Evolutionary conservation across 2,888 invertebrate genomes (phyloP).

Genomic region (Clepsis dumicolana): DNA sequence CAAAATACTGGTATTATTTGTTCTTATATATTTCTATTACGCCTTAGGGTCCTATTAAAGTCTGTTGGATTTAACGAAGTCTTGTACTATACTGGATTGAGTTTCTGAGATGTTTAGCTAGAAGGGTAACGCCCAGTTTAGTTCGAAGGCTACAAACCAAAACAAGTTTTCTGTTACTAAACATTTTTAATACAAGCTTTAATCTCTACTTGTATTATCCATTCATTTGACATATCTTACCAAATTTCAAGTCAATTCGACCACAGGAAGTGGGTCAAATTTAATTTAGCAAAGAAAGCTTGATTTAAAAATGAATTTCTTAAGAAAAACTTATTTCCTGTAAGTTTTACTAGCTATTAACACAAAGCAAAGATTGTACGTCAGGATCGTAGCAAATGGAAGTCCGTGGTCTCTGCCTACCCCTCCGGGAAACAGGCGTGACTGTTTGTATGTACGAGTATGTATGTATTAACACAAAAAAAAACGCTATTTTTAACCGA

Average conservation of each 20-base stretch:
- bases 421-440: too few species aligned
- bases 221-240: too few species aligned
- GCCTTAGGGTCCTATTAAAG: slow-evolving; percentile 31
- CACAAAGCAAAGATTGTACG: too few species aligned
- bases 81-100: slow-evolving; percentile 22
- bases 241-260: too few species aligned
- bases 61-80: slow-evolving; percentile 32
- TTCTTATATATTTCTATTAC: slow-evolving; percentile 19
- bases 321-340: too few species aligned
- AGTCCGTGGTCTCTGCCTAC: too few species aligned
- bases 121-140: slow-evolving; percentile 10
- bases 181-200: background rate
- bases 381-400: too few species aligned
- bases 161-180: background rate
- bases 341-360: too few species aligned
- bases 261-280: too few species aligned
- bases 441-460: background rate
- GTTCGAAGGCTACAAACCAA: background rate
- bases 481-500: background rate
- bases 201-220: too few species aligned
- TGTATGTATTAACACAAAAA: background rate
- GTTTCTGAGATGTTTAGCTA: slow-evolving; percentile 30
- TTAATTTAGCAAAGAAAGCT: too few species aligned
- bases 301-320: too few species aligned
- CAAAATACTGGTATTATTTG: slow-evolving; percentile 4